Base-by-base conservation (phyloP, 2,888 invertebrate genomes). In the Margaritifera margaritifera region DNA sequence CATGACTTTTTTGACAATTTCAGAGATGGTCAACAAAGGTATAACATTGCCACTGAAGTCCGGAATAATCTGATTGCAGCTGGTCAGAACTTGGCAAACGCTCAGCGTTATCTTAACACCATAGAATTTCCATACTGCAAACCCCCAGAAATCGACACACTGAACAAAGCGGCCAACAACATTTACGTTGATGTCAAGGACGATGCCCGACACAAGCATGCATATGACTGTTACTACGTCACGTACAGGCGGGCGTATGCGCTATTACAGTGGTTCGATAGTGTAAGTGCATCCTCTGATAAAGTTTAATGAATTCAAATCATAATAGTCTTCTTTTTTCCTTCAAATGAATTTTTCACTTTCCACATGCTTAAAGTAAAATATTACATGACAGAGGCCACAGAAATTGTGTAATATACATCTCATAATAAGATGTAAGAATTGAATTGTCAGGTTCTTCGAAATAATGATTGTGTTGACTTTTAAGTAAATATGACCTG, bases 41-140 rank as follows among this genome's bases (percentile, higher is more conserved):
- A 76, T 51, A 50, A 19, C 0, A 11, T 59, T 24, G 91, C 91
- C 1, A 91, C 92, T 3, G 91, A 92, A 80, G 89, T 90, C 0
- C 80, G 92, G 27, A 92, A 92, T 84, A 92, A 92, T 82, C 85
- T 92, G 62, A 88, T 91, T 11, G 92, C 92, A 1, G 91, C 92
- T 4, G 87, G 87, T n/a, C 91, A 91, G 80, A 92, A 92, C 79
- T 87, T 92, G 18, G 87, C 88, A 68, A 90, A 89, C 19, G 91
- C 91, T 54, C 90, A 91, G 70, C 81, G 89, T 31, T 91, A 92
- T 77, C 84, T 92, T 56, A 86, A 87, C 53, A 90, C 90, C 71
- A 91, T 92, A n/a, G 81, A 89, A 61, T 91, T 92, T 78, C 92
- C 92, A 0, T 92, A 92, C 80, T 92, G 91, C 66, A 69, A 88